Conservation (phyloP, 2,113 vertebrate species). For the Setophaga coronata region DNA sequence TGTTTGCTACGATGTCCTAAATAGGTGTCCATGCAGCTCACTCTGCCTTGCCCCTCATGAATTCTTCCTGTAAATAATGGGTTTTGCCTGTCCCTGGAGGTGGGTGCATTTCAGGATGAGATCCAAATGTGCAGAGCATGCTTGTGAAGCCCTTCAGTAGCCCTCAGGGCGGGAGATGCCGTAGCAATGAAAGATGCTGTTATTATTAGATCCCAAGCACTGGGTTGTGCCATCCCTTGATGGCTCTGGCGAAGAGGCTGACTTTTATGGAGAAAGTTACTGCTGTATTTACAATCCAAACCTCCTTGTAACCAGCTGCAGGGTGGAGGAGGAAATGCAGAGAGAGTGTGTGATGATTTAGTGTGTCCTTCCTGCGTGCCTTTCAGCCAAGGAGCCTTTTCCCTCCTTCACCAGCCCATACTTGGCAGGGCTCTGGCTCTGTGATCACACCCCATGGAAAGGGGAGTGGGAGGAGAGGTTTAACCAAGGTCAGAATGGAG, state of each 20-base stretch:
- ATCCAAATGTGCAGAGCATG: background rate
- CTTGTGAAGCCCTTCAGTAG: background rate
- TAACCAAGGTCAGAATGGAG: background rate
- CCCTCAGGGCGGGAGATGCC: background rate
- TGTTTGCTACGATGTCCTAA: accelerated
- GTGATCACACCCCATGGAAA: background rate
- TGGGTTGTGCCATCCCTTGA: conserved; percentile 36
- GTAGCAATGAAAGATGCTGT: conserved; percentile 9
- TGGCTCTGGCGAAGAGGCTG: conserved; percentile 24
- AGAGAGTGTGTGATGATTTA: conserved; percentile 38
- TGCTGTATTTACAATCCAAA: conserved; percentile 66
- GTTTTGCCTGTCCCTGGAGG: background rate
- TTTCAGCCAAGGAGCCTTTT: conserved; percentile 23
- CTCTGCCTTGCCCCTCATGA: background rate
- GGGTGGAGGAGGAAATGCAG: conserved; percentile 15
- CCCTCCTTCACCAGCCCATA: background rate
- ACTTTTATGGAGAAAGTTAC: conserved; percentile 68
- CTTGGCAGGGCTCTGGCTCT: background rate
- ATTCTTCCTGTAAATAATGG: background rate
- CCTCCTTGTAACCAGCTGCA: conserved; percentile 47
- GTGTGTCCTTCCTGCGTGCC: background rate
- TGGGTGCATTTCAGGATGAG: background rate
- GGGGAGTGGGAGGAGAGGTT: background rate
- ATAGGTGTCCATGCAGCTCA: background rate
- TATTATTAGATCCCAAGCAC: conserved; percentile 38